Base-by-base conservation (phyloP, 1,140 invertebrate species). In the Sipha flava region DNA sequence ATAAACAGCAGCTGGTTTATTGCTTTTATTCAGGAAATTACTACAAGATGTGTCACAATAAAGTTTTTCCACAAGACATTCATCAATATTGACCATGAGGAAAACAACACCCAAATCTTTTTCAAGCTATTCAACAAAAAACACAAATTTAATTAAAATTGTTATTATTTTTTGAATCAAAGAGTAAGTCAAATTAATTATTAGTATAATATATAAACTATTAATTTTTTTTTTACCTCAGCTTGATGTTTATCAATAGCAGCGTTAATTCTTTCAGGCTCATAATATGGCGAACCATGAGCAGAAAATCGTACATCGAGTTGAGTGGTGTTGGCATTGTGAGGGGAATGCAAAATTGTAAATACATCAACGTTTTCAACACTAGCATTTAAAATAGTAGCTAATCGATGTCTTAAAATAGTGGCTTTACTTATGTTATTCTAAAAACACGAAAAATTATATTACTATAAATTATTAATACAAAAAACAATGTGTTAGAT, bases 201-300 rank as follows among this genome's bases (percentile, higher is more conserved):
- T 29, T 31, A 40, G 7, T 70, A n/a, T 14, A 43, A 62, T 21
- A 21, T 2, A 6, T n/a, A 7, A 43, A 59, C 12, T 0, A 40
- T 49, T 12, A 18, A 29, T 49, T 31, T 18, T 6, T 62, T 45
- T 37, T 83, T 83, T 83, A 92, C 91, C 85, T 91, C 87, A 57
- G 89, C 86, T 82, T 91, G 89, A 82, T 92, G 87, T 29, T 88
- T 86, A 5, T 89, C 88, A 18, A 94, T 87, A 77, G 94, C 90
- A 1, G 93, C 92, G 82, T 97, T 94, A 1, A 97, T 86, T 84
- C 92, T 94, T 85, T 95, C 94, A 0, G 94, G 87, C 0, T 91
- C 89, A 83, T 95, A 95, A 84, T 96, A 97, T 0, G 95, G 95
- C 0, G 95, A 96, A 0, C 93, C 94, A 85, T 97, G 95, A 0